These are phyloP conservation scores for Polietes domitor DNA, from an alignment of 2,888 invertebrate species.

Conservation along the genomic window DNA sequence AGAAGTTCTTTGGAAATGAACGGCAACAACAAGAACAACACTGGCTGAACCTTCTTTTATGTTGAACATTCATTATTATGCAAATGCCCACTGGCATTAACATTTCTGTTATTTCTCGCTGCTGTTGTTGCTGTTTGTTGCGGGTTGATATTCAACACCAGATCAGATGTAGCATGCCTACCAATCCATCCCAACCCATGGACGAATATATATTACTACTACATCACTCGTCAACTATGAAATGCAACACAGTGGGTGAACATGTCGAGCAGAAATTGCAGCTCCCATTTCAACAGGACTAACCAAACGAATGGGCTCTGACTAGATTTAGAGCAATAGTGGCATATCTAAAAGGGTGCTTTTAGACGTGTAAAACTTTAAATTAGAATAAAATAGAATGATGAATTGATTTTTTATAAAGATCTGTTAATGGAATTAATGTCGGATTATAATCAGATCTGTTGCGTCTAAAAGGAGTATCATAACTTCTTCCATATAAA, in stretches of 20 bases:
- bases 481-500: too few relatives aligned
- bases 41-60: conserved; percentile 23
- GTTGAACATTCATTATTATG: conserved; percentile 46
- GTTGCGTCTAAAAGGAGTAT: too few relatives aligned
- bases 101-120: conserved; percentile 51
- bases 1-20: conserved; percentile 39
- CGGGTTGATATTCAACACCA: conserved; percentile 62
- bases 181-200: not conserved
- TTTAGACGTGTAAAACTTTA: too few relatives aligned
- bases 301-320: too few relatives aligned
- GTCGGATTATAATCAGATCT: too few relatives aligned
- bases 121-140: conserved; percentile 4
- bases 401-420: too few relatives aligned
- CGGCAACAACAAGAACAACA: conserved; percentile 2
- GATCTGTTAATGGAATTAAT: too few relatives aligned
- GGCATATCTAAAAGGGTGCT: too few relatives aligned
- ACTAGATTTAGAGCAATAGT: too few relatives aligned
- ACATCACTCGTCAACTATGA: conserved; percentile 2
- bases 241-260: conserved; percentile 15
- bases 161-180: conserved; percentile 16
- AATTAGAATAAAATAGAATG: too few relatives aligned
- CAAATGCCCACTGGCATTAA: conserved; percentile 49
- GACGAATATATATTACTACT: not conserved
- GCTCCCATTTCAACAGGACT: too few relatives aligned
- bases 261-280: too few relatives aligned